phyloP scores from a whole-genome alignment of 2,888 invertebrate genomes.

The Apomyelois bistriatella region DNA sequence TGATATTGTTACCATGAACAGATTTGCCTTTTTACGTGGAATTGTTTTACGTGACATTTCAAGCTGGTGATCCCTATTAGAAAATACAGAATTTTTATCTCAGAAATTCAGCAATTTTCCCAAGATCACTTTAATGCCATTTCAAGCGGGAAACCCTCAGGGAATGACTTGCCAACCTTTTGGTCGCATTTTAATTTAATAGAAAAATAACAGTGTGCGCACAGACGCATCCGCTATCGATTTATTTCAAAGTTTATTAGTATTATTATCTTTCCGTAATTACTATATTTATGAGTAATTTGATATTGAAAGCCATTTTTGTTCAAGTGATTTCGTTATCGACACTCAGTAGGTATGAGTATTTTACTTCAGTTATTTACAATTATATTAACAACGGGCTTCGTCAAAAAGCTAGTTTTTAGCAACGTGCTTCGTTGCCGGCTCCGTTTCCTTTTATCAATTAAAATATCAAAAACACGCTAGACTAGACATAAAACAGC shows the following conservation, averaged over 20 bases:
- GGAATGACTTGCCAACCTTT: not conserved
- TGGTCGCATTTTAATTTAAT: slow-evolving; percentile 6
- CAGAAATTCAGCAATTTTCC: not conserved
- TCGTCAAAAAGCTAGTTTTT: too few species aligned
- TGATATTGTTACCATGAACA: too few species aligned
- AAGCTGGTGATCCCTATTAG: too few species aligned
- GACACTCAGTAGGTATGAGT: too few species aligned
- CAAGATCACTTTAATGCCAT: not conserved
- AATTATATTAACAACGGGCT: too few species aligned
- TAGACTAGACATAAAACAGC: too few species aligned
- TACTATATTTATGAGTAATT: not conserved
- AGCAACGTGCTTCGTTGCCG: too few species aligned
- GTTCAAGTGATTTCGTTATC: not conserved
- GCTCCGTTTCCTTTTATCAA: not conserved
- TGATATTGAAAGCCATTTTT: not conserved
- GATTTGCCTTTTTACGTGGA: too few species aligned
- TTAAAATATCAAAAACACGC: not conserved
- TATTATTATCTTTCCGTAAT: not conserved
- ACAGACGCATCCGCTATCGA: not conserved
- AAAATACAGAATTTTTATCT: too few species aligned
- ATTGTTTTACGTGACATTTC: too few species aligned
- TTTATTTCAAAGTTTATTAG: not conserved
- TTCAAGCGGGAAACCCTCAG: not conserved
- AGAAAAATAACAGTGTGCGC: slow-evolving; percentile 8
- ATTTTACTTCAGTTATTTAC: too few species aligned